These are phyloP conservation scores for Encarsia formosa DNA, from an alignment of 2,888 invertebrate genomes.

Conservation along the genomic window DNA sequence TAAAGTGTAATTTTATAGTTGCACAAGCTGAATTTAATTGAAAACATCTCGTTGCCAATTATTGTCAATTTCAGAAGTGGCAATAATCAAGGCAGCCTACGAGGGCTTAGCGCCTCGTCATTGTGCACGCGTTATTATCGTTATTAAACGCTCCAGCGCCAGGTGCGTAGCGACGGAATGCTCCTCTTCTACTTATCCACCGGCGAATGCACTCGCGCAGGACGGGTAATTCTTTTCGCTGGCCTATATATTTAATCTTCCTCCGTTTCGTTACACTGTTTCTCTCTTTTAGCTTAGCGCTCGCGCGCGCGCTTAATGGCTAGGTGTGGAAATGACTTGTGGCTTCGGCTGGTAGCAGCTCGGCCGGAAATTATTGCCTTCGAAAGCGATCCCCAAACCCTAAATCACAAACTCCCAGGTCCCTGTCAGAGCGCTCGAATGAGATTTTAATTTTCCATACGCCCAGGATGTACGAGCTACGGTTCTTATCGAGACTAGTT, in stretches of 20 bases:
- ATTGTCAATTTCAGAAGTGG: too few species aligned
- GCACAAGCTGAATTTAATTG: too few species aligned
- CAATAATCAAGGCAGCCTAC: too few species aligned
- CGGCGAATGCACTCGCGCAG: constrained; percentile 19
- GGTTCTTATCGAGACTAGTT: too few species aligned
- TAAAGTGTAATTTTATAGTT: too few species aligned
- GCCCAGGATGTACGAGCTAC: too few species aligned
- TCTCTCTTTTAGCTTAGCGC: constrained; percentile 5
- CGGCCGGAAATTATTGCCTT: constrained; percentile 42
- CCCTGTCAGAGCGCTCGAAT: constrained; percentile 29
- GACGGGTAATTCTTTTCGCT: constrained; percentile 35
- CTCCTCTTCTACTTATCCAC: too few species aligned
- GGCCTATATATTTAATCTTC: neutral
- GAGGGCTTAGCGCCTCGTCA: too few species aligned
- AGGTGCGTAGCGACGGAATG: too few species aligned
- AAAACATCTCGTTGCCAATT: too few species aligned
- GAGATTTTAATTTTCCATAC: constrained; percentile 33
- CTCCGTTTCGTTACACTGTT: constrained; percentile 19
- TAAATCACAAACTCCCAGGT: constrained; percentile 40
- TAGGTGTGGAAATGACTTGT: constrained; percentile 51
- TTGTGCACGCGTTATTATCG: constrained; percentile 36
- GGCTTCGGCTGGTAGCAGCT: constrained; percentile 41
- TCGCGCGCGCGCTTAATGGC: constrained; percentile 37
- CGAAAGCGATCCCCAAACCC: constrained; percentile 41
- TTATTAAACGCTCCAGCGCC: constrained; percentile 33